Conservation (phyloP, 2,888 invertebrate species). For the Heliconius erato region DNA sequence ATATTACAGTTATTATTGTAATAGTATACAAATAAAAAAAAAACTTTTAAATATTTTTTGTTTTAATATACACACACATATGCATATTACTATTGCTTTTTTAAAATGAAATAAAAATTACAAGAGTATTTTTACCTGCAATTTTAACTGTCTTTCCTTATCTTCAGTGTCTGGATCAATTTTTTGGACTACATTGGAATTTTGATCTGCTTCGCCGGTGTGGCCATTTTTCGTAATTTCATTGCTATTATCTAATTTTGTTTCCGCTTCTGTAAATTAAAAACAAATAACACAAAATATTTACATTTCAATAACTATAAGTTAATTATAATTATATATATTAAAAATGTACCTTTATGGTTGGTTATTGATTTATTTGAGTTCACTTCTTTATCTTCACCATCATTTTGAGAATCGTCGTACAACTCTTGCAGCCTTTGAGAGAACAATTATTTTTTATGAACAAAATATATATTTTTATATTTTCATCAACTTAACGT, state of each 20-base stretch:
- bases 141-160: conserved; percentile 69
- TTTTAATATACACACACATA: no score
- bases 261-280: conserved; percentile 58
- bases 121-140: conserved; percentile 64
- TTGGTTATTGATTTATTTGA: conserved; percentile 66
- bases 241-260: conserved; percentile 59
- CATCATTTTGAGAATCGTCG: conserved; percentile 73
- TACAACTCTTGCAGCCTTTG: conserved; percentile 77
- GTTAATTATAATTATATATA: no score
- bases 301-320: no score
- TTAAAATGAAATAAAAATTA: no score
- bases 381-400: conserved; percentile 73
- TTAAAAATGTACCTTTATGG: conserved; percentile 63
- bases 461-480: not conserved
- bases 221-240: conserved; percentile 70
- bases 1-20: not conserved
- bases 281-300: not conserved
- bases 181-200: conserved; percentile 77
- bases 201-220: conserved; percentile 74
- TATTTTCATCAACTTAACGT: not conserved
- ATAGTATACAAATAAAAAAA: not conserved
- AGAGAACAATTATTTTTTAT: conserved; percentile 32
- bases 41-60: no score
- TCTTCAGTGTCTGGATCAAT: conserved; percentile 74
- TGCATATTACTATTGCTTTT: no score